These are phyloP conservation scores for Chiloscyllium plagiosum DNA, from an alignment of 2,113 vertebrate genomes.

Conservation along the genomic window DNA sequence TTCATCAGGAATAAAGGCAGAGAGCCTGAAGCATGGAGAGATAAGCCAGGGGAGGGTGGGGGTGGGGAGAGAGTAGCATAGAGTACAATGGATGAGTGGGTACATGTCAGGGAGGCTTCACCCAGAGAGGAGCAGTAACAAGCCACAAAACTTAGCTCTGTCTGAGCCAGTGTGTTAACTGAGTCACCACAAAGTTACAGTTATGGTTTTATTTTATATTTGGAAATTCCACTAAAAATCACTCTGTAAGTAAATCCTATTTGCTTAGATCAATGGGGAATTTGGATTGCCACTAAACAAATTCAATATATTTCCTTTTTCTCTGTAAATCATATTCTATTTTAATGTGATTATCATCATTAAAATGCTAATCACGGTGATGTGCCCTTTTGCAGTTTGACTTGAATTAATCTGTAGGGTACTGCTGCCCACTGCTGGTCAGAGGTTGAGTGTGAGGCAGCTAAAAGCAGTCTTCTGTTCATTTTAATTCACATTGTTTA, in stretches of 20 bases:
- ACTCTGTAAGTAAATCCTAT: not conserved
- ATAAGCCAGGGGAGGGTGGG: too few species aligned
- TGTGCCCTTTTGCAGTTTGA: not conserved
- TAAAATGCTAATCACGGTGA: not conserved
- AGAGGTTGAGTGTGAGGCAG: not conserved
- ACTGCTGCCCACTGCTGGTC: constrained; percentile 11
- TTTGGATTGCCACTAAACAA: not conserved
- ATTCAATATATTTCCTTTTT: not conserved
- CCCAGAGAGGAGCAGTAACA: not conserved
- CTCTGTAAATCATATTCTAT: not conserved
- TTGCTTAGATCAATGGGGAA: not conserved
- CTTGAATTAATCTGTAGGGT: not conserved
- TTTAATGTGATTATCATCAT: not conserved
- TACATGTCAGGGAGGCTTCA: not conserved
- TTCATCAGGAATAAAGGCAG: too few species aligned
- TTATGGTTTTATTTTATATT: not conserved
- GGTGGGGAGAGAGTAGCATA: too few species aligned
- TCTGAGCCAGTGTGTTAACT: not conserved
- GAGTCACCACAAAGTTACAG: not conserved
- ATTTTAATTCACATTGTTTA: not conserved
- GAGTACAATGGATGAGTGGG: too few species aligned
- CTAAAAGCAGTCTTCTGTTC: not conserved
- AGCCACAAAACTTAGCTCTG: not conserved
- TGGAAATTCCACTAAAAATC: not conserved
- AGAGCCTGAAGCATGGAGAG: too few species aligned